These are phyloP conservation scores for Volucella inflata DNA, from an alignment of 2,888 invertebrate genomes.

Conservation along the genomic window DNA sequence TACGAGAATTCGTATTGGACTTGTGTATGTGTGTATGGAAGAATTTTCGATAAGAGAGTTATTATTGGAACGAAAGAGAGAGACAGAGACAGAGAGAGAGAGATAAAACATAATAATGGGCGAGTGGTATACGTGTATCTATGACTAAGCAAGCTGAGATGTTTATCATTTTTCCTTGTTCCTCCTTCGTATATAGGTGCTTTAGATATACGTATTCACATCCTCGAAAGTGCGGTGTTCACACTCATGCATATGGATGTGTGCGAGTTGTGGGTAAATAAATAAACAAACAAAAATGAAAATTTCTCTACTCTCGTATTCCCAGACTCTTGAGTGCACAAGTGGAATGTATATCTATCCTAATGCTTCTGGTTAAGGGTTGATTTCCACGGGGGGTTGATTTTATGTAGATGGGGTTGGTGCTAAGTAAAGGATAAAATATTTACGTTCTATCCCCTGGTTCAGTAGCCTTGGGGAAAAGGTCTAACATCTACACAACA, in stretches of 20 bases:
- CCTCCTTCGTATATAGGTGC: constrained; percentile 18
- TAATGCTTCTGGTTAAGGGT: constrained; percentile 62
- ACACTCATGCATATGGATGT: background rate
- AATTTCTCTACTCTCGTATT: constrained; percentile 55
- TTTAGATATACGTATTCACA: constrained; percentile 10
- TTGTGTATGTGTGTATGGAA: constrained; percentile 21
- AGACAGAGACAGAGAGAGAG: constrained; percentile 17
- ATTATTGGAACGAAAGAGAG: background rate
- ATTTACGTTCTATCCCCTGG: constrained; percentile 53
- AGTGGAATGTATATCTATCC: constrained; percentile 52
- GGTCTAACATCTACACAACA: background rate
- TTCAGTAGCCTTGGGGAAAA: background rate
- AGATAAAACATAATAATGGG: constrained; percentile 18
- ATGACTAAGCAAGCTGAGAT: constrained; percentile 56
- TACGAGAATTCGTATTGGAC: constrained; percentile 20
- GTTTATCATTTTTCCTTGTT: constrained; percentile 27
- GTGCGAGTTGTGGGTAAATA: constrained; percentile 8
- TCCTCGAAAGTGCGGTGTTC: background rate
- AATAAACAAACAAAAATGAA: constrained; percentile 56
- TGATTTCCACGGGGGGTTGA: constrained; percentile 8
- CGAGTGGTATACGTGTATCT: constrained; percentile 34
- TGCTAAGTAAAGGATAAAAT: constrained; percentile 67
- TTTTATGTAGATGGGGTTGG: constrained; percentile 1
- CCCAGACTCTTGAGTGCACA: constrained; percentile 22
- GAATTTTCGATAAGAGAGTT: background rate